phyloP scores from a whole-genome alignment of 2,113 vertebrate species.

The Ramphastos sulfuratus region DNA sequence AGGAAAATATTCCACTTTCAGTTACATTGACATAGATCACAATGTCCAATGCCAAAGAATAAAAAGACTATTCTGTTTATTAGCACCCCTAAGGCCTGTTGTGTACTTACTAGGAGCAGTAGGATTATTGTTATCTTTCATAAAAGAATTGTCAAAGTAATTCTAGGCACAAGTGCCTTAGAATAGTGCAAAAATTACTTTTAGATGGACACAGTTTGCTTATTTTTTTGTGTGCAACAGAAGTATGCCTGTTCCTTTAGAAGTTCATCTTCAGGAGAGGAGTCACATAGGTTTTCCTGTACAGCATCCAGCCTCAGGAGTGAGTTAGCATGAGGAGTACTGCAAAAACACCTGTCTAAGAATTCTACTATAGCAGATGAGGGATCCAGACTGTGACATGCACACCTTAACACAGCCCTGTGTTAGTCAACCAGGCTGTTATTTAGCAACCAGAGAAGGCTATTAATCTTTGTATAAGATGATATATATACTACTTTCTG shows the following conservation, averaged over 20 bases:
- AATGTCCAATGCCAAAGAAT: not conserved
- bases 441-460: not conserved
- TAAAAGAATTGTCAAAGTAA: not conserved
- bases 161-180: not conserved
- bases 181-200: not conserved
- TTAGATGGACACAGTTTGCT: not conserved
- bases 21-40: not conserved
- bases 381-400: not conserved
- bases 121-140: not conserved
- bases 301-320: not conserved
- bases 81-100: not conserved
- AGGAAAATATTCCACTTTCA: not conserved
- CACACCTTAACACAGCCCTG: not conserved
- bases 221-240: not conserved
- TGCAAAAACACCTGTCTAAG: not conserved
- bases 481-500: not conserved
- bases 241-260: not conserved
- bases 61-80: not conserved
- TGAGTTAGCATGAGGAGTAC: accelerated
- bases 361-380: not conserved
- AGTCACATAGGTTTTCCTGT: not conserved
- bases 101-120: not conserved
- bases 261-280: not conserved
- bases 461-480: not conserved
- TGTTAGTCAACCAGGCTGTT: not conserved